A percentile compares a stretch with the other conserved stretches of the same genome.
Conservation (phyloP, 1,140 invertebrate species). For the Habropoda laboriosa region DNA sequence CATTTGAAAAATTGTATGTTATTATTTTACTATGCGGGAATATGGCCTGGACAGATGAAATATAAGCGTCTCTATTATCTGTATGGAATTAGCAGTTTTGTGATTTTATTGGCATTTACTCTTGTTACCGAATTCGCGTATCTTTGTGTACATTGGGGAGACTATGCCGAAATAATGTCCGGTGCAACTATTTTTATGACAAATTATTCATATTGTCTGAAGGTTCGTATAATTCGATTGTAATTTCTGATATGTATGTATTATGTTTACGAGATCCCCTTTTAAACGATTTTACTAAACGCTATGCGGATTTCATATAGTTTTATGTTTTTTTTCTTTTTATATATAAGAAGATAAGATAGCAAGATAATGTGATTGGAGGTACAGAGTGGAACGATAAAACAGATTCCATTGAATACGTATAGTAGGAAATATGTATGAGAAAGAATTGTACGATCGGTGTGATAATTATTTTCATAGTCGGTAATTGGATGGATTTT, state of each 20-base stretch:
- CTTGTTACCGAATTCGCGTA: conserved; percentile 59
- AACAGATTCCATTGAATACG: no score
- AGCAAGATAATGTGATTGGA: no score
- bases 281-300: no score
- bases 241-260: no score
- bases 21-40: conserved; percentile 67
- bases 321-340: no score
- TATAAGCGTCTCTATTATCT: conserved; percentile 51
- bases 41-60: conserved; percentile 58
- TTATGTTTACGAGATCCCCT: no score
- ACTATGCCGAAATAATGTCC: conserved; percentile 56
- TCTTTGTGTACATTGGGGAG: conserved; percentile 56
- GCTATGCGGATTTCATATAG: no score
- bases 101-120: conserved; percentile 59
- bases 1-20: conserved; percentile 61
- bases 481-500: no score
- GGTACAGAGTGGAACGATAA: no score
- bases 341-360: not conserved
- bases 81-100: conserved; percentile 56
- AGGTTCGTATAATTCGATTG: conserved; percentile 54
- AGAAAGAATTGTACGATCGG: no score
- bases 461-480: no score
- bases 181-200: conserved; percentile 66
- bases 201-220: conserved; percentile 64
- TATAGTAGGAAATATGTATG: no score